Base-by-base conservation (phyloP, 2,797 vertebrate genomes). In the Tarsius wallacei region DNA sequence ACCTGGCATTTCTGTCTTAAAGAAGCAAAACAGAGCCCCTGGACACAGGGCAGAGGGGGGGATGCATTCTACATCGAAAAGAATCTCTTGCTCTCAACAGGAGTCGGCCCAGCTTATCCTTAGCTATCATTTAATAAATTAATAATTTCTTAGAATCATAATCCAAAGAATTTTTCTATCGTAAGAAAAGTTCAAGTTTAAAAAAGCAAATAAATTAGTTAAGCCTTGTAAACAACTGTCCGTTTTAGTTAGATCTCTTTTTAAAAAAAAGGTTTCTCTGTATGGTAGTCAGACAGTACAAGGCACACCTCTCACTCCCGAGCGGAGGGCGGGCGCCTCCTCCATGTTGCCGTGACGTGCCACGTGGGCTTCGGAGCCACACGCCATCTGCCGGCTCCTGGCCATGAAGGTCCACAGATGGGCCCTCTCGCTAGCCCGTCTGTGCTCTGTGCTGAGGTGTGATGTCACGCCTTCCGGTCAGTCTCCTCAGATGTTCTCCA, bases 251-350 rank as follows among this genome's bases (percentile, higher is more conserved):
- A 99, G 98, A 98, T 99, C 98, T 98, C 98, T 98, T 97, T 90
- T 90, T 94, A 90, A 98, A 96, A 91, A 87, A 86, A 93, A 95
- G 90, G 92, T 81, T 98, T 85, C 73, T 98, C 97, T 98, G 99
- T 99, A 99, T 98, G 99, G 99, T 99, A 99, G 99, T 99, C 99
- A 99, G 99, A 99, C 99, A 99, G 99, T 99, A 99, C 99, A 99
- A 99, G 99, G 99, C 99, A 99, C 99, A 99, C 99, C 99, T 99
- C 98, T 98, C 98, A 99, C 97, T 97, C 95, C 98, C 99, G 42
- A 42, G 42, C 7, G 42, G 42, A 42, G 42, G 42, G 42, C 42
- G 42, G 42, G 42, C 4, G 42, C 42, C 42, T 42, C 42, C 42
- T 42, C 42, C 42, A 42, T 6, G 42, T 42, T 42, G 42, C 42